Conservation (phyloP, 2,888 invertebrate species). For the Helleia helle region DNA sequence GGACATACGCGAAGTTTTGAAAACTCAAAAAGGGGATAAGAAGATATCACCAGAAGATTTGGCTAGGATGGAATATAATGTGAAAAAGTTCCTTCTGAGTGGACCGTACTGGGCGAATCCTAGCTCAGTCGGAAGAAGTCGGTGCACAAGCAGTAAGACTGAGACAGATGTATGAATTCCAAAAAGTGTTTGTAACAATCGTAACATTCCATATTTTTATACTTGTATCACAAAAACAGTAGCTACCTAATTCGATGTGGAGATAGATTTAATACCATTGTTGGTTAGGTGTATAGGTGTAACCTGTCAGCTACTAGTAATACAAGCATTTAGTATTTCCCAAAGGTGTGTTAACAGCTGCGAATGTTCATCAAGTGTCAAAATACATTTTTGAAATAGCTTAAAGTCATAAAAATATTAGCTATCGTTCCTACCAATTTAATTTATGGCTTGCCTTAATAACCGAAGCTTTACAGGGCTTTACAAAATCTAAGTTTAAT, state of each 20-base stretch:
- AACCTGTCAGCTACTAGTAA: slow-evolving; percentile 5
- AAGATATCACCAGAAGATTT: slow-evolving; percentile 73
- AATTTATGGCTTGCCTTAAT: slow-evolving; percentile 17
- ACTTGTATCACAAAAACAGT: slow-evolving; percentile 11
- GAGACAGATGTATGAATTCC: slow-evolving; percentile 70
- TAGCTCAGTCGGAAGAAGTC: slow-evolving; percentile 41
- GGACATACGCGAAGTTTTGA: slow-evolving; percentile 38
- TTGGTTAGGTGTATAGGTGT: slow-evolving; percentile 9
- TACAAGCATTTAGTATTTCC: slow-evolving; percentile 10
- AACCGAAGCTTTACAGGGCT: slow-evolving; percentile 19
- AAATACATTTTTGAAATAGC: slow-evolving; percentile 1
- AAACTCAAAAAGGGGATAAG: slow-evolving; percentile 41
- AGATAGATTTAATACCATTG: not conserved
- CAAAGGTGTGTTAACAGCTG: slow-evolving; percentile 11
- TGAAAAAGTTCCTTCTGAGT: slow-evolving; percentile 82
- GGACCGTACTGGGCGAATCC: slow-evolving; percentile 58
- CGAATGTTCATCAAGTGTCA: slow-evolving; percentile 12
- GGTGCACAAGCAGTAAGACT: slow-evolving; percentile 70
- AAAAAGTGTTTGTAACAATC: slow-evolving; percentile 30
- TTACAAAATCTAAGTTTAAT: slow-evolving; percentile 15
- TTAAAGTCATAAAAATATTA: slow-evolving; percentile 8
- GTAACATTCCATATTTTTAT: slow-evolving; percentile 29
- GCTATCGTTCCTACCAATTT: slow-evolving; percentile 15
- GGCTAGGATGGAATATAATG: slow-evolving; percentile 84
- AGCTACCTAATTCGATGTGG: not conserved